phyloP scores from a whole-genome alignment of 2,113 vertebrate genomes.

The Centropus unirufus region DNA sequence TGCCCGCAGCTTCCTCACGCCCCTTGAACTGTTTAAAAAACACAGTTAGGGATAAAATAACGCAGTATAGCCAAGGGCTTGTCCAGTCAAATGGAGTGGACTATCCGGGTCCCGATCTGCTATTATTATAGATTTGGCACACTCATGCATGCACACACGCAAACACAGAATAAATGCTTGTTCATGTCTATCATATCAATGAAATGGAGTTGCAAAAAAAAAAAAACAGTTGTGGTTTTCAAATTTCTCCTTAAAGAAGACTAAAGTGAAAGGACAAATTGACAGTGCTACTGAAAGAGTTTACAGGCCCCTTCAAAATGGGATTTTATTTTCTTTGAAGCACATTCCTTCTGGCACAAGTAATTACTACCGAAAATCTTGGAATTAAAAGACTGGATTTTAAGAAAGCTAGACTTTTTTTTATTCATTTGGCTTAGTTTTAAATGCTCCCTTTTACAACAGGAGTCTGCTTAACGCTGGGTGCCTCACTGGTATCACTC shows the following conservation, averaged over 20 bases:
- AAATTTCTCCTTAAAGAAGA: not conserved
- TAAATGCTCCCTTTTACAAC: not conserved
- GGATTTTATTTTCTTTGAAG: constrained; percentile 7
- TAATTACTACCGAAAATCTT: constrained; percentile 29
- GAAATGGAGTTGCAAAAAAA: not conserved
- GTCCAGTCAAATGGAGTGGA: not conserved
- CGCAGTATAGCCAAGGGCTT: not conserved
- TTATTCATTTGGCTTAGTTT: not conserved
- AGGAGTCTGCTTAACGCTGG: not conserved
- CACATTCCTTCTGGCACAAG: constrained; percentile 23
- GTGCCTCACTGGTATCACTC: not conserved
- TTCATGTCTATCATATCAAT: not conserved
- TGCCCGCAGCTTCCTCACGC: not conserved
- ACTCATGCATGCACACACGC: too few relatives aligned
- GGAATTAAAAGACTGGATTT: not conserved
- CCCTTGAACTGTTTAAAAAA: not conserved
- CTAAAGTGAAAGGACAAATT: not conserved
- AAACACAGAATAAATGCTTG: not conserved
- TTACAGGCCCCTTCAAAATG: not conserved
- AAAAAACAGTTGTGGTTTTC: not conserved
- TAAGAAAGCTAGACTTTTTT: not conserved
- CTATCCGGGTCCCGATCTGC: not conserved
- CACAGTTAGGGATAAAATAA: not conserved
- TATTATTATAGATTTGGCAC: not conserved
- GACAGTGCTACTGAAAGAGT: not conserved